These are phyloP conservation scores for Galerucella nymphaeae DNA, from an alignment of 2,888 invertebrate species.

Conservation along the genomic window DNA sequence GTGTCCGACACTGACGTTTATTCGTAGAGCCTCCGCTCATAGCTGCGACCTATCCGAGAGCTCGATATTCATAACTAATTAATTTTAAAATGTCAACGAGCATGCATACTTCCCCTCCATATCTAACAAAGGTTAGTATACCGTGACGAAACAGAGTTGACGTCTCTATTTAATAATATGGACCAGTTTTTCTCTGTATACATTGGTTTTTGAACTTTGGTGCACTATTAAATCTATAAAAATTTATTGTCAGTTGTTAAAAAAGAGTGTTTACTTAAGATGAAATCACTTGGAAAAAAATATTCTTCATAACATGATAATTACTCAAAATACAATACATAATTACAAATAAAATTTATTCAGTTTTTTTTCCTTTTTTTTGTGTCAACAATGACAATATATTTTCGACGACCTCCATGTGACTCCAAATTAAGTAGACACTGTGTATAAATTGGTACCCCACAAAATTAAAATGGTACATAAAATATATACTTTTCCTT, in stretches of 20 bases:
- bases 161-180: conserved; percentile 58
- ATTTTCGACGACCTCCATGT: no score
- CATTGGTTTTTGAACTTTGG: conserved; percentile 42
- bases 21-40: conserved; percentile 55
- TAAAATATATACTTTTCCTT: no score
- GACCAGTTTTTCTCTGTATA: conserved; percentile 57
- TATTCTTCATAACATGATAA: no score
- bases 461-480: no score
- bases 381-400: no score
- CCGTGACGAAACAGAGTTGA: conserved; percentile 51
- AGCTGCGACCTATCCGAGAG: conserved; percentile 50
- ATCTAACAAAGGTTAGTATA: conserved; percentile 47
- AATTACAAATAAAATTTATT: no score
- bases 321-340: no score
- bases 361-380: no score
- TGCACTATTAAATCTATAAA: conserved; percentile 23
- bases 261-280: background rate
- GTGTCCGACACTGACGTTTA: conserved; percentile 55
- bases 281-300: no score
- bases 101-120: conserved; percentile 56
- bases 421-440: no score
- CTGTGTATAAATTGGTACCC: no score
- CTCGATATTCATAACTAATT: conserved; percentile 48
- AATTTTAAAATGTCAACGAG: conserved; percentile 57
- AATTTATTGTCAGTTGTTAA: background rate